Base-by-base conservation (phyloP, 2,888 invertebrate species). In the Linyphia triangularis region DNA sequence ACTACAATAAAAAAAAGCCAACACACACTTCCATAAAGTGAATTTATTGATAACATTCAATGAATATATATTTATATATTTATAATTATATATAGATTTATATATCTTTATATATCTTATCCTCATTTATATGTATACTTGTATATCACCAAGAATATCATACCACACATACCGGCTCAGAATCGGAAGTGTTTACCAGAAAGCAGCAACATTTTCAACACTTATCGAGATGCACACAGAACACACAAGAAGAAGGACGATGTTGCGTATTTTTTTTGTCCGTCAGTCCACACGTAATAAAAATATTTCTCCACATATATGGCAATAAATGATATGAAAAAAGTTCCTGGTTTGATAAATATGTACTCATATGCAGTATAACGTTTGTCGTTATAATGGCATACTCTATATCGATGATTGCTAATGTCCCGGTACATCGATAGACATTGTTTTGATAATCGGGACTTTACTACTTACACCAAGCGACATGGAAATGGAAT, bases 41-140 rank as follows among this genome's bases (percentile, higher is more conserved):
- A 85, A 85, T 85, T 85, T 85, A 85, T 85, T 85, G 79, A 79
- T 85, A 85, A 85, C 85, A 85, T 85, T 85, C 85, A 85, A 78
- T 72, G 79, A 79, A 85, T 79, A 79, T 85, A 85, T 85, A 69
- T 83, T 37, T 69, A 59, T 85, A 37, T 73, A 65, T 75, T 77
- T 83, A 72, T 69, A 33, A 69, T 81, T 70, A 51, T 81, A 69
- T 81, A 81, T 81, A 69, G 67, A 81, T 59, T 81, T 69, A 79
- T 81, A 22, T 79, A n/a, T 43, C 28, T 72, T 26, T 26, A 79
- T 78, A 69, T 82, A 43, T n/a, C 67, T 63, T 75, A 85, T 78
- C 22, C 37, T 61, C 61, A 70, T 61, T 67, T 61, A 82, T 83
- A 79, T 85, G 37, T 85, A 59, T 57, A 81, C 69, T 61, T 81